These are phyloP conservation scores for Drosophila macrospina DNA, from an alignment of 2,888 invertebrate species.

Conservation along the genomic window DNA sequence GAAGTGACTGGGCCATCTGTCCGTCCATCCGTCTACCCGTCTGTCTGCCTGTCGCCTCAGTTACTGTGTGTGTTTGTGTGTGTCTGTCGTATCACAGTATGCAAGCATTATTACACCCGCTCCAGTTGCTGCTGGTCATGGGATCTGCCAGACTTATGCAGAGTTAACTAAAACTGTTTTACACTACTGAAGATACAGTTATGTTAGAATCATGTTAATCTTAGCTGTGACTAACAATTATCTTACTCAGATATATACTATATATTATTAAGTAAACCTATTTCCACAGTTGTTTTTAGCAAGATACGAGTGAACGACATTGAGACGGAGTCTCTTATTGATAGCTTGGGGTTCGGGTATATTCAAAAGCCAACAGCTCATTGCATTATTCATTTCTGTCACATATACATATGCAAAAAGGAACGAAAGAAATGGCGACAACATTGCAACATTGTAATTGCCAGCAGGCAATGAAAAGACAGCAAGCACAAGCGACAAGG, in stretches of 20 bases:
- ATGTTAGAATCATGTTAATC: too few species aligned
- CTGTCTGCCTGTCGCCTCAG: constrained; percentile 25
- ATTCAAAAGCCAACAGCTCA: not conserved
- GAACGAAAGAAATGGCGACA: constrained; percentile 56
- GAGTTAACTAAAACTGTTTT: not conserved
- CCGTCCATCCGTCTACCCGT: constrained; percentile 34
- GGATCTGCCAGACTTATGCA: not conserved
- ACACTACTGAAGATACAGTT: not conserved
- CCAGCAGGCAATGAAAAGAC: constrained; percentile 63
- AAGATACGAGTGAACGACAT: too few species aligned
- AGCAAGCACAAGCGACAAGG: not conserved
- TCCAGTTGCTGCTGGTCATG: not conserved
- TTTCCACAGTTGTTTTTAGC: too few species aligned
- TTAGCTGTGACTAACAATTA: too few species aligned
- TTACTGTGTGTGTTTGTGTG: constrained; percentile 18
- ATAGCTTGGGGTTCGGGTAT: constrained; percentile 10
- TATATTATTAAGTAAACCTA: too few species aligned
- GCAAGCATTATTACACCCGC: constrained; percentile 39
- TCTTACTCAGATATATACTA: too few species aligned
- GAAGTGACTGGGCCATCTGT: constrained; percentile 56
- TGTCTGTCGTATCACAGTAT: constrained; percentile 14
- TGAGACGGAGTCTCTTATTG: too few species aligned
- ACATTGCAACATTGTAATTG: constrained; percentile 78
- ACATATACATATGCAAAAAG: constrained; percentile 48
- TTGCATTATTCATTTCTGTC: constrained; percentile 18